Conservation (phyloP, 2,888 invertebrate genomes). For the Boloria euphrosyne region DNA sequence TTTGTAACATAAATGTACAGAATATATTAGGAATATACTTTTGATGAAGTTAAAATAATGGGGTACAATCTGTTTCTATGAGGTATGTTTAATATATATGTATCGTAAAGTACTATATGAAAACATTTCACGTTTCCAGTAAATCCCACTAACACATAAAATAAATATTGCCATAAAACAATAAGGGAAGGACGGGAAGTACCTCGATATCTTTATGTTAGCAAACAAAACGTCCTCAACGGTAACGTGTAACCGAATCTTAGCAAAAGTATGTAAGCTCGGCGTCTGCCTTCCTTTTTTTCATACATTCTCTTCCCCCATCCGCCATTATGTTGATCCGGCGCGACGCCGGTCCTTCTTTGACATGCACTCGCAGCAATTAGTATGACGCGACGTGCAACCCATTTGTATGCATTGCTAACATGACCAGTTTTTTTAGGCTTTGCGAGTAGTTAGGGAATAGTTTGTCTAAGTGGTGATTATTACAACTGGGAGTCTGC, state of each 20-base stretch:
- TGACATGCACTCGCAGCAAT: conserved; percentile 80
- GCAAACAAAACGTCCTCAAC: conserved; percentile 58
- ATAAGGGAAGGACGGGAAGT: conserved; percentile 31
- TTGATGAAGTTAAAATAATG: too few relatives aligned
- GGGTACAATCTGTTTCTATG: too few relatives aligned
- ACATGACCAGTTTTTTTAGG: conserved; percentile 41
- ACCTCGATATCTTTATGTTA: conserved; percentile 37
- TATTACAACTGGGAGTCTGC: conserved; percentile 11
- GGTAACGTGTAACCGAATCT: conserved; percentile 72
- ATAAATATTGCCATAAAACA: conserved; percentile 8
- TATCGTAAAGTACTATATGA: background rate
- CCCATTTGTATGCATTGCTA: conserved; percentile 45
- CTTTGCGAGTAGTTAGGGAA: conserved; percentile 33
- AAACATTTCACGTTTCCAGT: background rate
- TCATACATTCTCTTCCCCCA: conserved; percentile 73
- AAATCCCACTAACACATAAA: conserved; percentile 13
- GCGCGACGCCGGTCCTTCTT: conserved; percentile 79
- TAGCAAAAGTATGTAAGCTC: conserved; percentile 53
- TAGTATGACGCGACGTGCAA: conserved; percentile 68
- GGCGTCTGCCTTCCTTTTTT: conserved; percentile 68
- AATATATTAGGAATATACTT: too few relatives aligned
- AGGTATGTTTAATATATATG: background rate
- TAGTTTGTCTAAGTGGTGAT: conserved; percentile 25
- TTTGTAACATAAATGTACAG: too few relatives aligned
- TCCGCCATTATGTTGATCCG: conserved; percentile 79